phyloP scores from a whole-genome alignment of 2,113 vertebrate species.

The Bubo blakistoni region DNA sequence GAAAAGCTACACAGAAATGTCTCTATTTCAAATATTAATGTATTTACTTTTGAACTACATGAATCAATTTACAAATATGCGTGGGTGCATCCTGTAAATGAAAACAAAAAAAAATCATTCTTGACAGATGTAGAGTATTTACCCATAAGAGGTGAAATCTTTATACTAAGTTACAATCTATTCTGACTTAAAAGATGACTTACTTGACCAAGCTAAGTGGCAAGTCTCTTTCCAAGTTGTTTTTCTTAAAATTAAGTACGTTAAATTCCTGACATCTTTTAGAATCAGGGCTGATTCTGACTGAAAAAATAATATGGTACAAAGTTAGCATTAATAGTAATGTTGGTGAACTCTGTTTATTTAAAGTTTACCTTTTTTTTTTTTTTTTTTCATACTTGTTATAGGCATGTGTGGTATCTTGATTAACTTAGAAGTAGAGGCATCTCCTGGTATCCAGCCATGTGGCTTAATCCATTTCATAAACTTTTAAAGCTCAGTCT shows the following conservation, averaged over 20 bases:
- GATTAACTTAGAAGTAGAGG: not conserved
- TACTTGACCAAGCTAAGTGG: not conserved
- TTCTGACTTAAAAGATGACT: not conserved
- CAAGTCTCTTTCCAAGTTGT: not conserved
- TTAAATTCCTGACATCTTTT: not conserved
- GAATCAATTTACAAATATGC: not conserved
- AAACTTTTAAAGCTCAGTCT: not conserved
- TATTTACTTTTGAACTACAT: not conserved
- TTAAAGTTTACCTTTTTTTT: not conserved
- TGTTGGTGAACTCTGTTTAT: not conserved
- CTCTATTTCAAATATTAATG: not conserved
- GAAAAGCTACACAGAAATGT: not conserved
- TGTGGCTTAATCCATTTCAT: not conserved
- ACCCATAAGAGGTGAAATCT: not conserved
- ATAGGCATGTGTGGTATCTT: fast-evolving
- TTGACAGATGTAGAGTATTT: not conserved
- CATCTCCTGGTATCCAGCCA: not conserved
- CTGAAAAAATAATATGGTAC: not conserved
- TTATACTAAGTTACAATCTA: not conserved
- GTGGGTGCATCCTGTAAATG: not conserved
- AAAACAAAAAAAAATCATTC: not conserved
- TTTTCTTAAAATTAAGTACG: not conserved
- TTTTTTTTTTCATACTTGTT: not conserved
- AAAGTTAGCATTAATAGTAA: not conserved
- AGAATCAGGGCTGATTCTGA: not conserved